phyloP scores from a whole-genome alignment of 2,113 vertebrate species.

The Ptilorrhoa leucosticta region DNA sequence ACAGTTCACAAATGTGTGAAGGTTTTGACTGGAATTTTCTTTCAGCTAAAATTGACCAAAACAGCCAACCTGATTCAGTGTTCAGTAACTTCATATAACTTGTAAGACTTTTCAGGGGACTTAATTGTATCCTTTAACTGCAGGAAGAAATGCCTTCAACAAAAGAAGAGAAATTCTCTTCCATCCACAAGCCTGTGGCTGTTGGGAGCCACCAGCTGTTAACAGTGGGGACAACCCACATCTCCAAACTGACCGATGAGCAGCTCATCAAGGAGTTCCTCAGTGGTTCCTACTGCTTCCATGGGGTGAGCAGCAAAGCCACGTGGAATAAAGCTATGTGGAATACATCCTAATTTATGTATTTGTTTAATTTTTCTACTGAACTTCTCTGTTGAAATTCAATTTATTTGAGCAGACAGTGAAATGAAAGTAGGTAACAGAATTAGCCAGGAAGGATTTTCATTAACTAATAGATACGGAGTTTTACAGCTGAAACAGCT shows the following conservation, averaged over 20 bases:
- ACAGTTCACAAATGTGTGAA: neutral
- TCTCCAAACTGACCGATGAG: constrained; percentile 95
- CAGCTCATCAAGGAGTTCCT: constrained; percentile 98
- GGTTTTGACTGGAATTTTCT: neutral
- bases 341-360: neutral
- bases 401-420: neutral
- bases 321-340: neutral
- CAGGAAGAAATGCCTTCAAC: constrained; percentile 81
- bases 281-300: constrained; percentile 95
- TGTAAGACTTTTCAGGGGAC: neutral
- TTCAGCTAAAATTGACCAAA: neutral
- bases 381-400: neutral
- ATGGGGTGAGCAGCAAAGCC: constrained; percentile 83
- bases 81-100: neutral
- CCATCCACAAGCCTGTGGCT: constrained; percentile 89
- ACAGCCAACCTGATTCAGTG: neutral
- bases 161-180: constrained; percentile 87
- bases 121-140: neutral
- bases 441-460: neutral
- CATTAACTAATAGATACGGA: rapidly evolving
- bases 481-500: neutral
- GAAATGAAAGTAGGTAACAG: neutral
- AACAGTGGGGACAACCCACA: constrained; percentile 93
- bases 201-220: constrained; percentile 86
- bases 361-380: neutral